Evolutionary conservation across 1,140 invertebrate genomes (phyloP).

Genomic region (Tetramorium simillimum): DNA sequence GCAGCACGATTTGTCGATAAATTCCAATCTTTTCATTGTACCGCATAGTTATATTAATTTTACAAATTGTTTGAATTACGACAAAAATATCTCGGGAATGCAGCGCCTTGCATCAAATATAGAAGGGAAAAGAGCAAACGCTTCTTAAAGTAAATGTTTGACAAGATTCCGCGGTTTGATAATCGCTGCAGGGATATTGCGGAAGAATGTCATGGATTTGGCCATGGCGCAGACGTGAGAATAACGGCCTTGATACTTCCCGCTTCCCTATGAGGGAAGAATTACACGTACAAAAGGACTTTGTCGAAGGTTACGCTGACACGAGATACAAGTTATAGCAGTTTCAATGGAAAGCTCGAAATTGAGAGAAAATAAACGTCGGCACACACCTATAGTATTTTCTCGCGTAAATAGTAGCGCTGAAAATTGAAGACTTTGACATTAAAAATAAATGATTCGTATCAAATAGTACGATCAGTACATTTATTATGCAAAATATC

Average conservation of each 20-base stretch:
- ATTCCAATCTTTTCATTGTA: background rate
- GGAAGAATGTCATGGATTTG: background rate
- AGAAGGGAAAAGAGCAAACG: background rate
- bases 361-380: background rate
- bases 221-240: background rate
- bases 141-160: background rate
- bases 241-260: slow-evolving; percentile 9
- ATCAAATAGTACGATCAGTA: background rate
- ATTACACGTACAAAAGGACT: background rate
- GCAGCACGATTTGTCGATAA: background rate
- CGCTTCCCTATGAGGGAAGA: background rate
- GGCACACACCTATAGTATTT: background rate
- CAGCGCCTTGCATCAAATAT: background rate
- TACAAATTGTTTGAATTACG: background rate
- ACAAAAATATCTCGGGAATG: background rate
- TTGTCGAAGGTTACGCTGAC: slow-evolving; percentile 8
- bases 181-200: background rate
- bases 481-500: background rate
- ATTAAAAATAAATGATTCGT: slow-evolving; percentile 4
- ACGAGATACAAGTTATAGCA: background rate
- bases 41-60: background rate
- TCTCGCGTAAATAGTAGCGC: too few species aligned
- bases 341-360: background rate
- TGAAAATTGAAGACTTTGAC: background rate
- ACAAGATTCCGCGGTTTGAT: background rate